These are phyloP conservation scores for Abrostola tripartita DNA, from an alignment of 2,888 invertebrate genomes.

Conservation along the genomic window DNA sequence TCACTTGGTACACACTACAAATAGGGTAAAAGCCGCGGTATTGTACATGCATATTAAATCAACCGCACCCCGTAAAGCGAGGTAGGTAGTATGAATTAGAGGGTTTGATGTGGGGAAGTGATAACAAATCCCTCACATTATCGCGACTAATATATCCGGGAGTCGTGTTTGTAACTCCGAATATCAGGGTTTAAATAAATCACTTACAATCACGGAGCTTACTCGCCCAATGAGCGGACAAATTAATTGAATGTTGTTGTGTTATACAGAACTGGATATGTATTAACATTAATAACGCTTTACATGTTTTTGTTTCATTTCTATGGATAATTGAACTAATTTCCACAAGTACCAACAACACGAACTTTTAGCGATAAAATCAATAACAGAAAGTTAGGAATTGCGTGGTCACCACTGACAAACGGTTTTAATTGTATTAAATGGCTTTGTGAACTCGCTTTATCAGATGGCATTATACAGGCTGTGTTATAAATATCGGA, in stretches of 20 bases:
- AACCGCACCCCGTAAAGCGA: constrained; percentile 2
- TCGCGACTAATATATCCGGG: constrained; percentile 50
- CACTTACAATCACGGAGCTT: constrained; percentile 54
- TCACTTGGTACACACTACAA: neutral
- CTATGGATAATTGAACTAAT: no score
- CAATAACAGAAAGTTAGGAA: neutral
- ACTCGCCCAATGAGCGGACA: constrained; percentile 56
- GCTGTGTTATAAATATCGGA: neutral
- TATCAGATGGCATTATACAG: constrained; percentile 23
- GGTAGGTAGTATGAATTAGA: constrained; percentile 22
- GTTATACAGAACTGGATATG: constrained; percentile 31
- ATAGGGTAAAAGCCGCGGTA: neutral
- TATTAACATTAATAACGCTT: no score
- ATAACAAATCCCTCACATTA: constrained; percentile 58
- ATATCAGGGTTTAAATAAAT: constrained; percentile 61
- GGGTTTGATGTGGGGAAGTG: constrained; percentile 21
- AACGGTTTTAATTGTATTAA: constrained; percentile 31
- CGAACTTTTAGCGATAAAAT: neutral
- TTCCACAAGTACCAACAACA: neutral
- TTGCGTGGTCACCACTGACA: neutral
- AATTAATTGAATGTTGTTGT: constrained; percentile 62
- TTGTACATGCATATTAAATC: neutral
- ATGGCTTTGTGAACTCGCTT: constrained; percentile 12
- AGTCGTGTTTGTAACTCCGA: constrained; percentile 44
- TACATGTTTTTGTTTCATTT: no score